Evolutionary conservation across 2,888 invertebrate species (phyloP), one percentile per base, ranked within the genome.

Genomic region (Peribatodes rhomboidaria): DNA sequence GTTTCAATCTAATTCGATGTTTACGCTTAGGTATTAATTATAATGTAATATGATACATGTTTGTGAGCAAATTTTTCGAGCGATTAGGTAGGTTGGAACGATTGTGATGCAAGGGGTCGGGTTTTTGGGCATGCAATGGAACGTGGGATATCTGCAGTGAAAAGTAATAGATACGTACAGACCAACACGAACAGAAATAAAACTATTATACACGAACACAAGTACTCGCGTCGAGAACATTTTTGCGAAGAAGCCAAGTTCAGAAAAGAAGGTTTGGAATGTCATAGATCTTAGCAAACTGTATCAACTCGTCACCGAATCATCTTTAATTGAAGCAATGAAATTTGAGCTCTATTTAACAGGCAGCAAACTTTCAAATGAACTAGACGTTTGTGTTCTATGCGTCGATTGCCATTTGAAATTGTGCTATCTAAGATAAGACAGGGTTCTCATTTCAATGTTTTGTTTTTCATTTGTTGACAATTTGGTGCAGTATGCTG

Each of bases 31-130:
- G 84, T 81, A 77, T 75, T 69, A 65, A 68, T 68, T 59, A 54
- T 79, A 82, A 81, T 77, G 69, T 81, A 76, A 80, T 80, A 83
- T 85, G 86, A 81, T 83, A 85, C 78, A 82, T 81, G 75, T 77
- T 78, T 59, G 86, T 74, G 91, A 88, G 88, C 87, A 79, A 88
- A 88, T 90, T 85, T 76, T 91, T 91, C 92, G 92, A 92, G 89
- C 90, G 88, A 89, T 88, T 86, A 78, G 70, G 72, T 70, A 46
- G 37, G 74, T 69, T 66, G 61, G 61, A 55, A 27, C 22, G 47
- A 72, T 59, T 70, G 39, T 41, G 60, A 37, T 13, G 11, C 39
- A 56, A 67, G 73, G 64, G n/a, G 11, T 52, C 11, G 42, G 58
- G 37, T 47, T 61, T 65, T 64, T 65, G 66, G 68, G 70, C 70